These are phyloP conservation scores for Gila orcuttii DNA, from an alignment of 2,113 vertebrate species.

Conservation along the genomic window DNA sequence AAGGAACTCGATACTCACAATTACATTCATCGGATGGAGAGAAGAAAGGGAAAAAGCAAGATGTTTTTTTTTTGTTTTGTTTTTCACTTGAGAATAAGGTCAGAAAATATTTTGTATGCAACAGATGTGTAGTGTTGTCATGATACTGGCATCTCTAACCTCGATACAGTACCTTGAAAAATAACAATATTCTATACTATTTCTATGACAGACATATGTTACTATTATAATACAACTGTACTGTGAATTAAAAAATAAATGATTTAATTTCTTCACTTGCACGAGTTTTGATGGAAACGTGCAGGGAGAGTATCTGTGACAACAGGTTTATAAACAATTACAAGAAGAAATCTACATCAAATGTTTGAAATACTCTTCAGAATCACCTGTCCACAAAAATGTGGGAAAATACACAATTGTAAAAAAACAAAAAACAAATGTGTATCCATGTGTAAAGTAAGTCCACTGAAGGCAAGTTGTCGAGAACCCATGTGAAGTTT, in stretches of 20 bases:
- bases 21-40: conserved; percentile 63
- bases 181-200: background rate
- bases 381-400: background rate
- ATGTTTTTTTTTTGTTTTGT: conserved; percentile 48
- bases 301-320: background rate
- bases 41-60: conserved; percentile 61
- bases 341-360: background rate
- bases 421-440: too few species aligned
- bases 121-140: background rate
- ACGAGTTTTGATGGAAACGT: background rate
- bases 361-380: background rate
- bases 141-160: background rate
- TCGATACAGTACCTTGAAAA: background rate
- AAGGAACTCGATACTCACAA: conserved; percentile 62
- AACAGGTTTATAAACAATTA: background rate
- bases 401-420: too few species aligned
- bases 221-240: too few species aligned
- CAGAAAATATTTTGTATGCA: conserved; percentile 9
- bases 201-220: too few species aligned
- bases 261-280: background rate
- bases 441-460: too few species aligned
- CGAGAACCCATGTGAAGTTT: too few species aligned
- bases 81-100: background rate
- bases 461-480: too few species aligned
- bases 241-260: too few species aligned